Base-by-base conservation (phyloP, 2,888 invertebrate species). In the Leistus spinibarbis region DNA sequence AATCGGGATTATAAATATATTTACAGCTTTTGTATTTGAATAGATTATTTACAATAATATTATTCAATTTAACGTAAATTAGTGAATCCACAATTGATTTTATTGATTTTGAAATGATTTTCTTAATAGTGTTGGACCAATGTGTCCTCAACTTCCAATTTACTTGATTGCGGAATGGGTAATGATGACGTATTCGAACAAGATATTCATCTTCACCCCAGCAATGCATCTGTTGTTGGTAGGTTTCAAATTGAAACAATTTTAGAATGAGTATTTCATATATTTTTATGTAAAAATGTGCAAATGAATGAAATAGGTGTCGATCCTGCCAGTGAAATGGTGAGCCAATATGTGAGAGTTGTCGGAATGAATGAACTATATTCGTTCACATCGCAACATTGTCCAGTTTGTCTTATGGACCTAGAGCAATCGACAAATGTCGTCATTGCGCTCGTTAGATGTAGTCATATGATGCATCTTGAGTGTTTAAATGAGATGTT, bases 381-480 rank as follows among this genome's bases (percentile, higher is more conserved):
- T 77, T 84, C 80, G 84, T 92, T 91, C 73, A 91, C 91, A 73
- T 87, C 91, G 76, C 92, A 91, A 82, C 91, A 91, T 19, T 93
- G 92, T 81, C 94, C 94, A 66, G 89, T 92, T 80, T 91, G 91
- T 80, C 86, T 91, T 81, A 89, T 90, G 79, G 89, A 88, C 76
- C 80, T 91, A 64, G 89, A 89, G 79, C 88, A 89, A 10, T 86
- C 87, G 19, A 86, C 87, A 27, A 84, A 85, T 16, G 82, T 87
- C 69, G 90, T 91, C 16, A 90, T 92, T 66, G 90, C 91, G 78
- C 88, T 93, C 75, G 90, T 89, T 79, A 90, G 91, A 77, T 96
- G 95, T 85, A 90, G 90, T 78, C 96, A 96, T 86, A 88, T 92
- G 84, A 89, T 95, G 85, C 95, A 95, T 85, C 88, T 93, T 80